phyloP scores from a whole-genome alignment of 2,888 invertebrate species.

The Trichogramma evanescens region DNA sequence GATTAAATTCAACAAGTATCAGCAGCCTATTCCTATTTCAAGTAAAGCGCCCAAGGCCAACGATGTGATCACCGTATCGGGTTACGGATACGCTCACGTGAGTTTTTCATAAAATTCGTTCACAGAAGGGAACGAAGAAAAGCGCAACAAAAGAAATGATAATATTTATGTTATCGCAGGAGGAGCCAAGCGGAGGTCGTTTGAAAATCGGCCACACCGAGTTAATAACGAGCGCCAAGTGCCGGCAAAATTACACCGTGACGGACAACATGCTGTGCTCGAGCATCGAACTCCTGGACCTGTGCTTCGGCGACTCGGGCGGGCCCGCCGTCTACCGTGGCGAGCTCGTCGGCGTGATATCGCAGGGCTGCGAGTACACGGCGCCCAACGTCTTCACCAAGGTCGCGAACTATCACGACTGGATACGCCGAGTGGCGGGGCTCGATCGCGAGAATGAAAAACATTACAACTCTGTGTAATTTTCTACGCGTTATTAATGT shows the following conservation, averaged over 20 bases:
- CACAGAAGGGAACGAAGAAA: no score
- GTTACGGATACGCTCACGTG: conserved; percentile 9
- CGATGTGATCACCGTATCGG: conserved; percentile 4
- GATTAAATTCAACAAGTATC: conserved; percentile 4
- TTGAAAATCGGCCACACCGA: neutral
- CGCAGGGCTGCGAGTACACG: conserved; percentile 9
- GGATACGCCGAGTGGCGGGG: neutral
- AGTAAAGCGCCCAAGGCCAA: neutral
- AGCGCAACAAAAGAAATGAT: no score
- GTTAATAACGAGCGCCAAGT: neutral
- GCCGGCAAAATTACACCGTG: neutral
- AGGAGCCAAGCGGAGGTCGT: neutral
- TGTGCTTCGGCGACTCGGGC: conserved; percentile 11
- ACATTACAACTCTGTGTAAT: no score
- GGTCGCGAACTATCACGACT: neutral
- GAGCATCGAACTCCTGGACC: neutral
- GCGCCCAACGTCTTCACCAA: conserved; percentile 1
- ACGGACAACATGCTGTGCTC: conserved; percentile 3
- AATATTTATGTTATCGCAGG: neutral
- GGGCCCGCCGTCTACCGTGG: conserved; percentile 4
- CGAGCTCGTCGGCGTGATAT: conserved; percentile 3
- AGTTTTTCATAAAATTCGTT: neutral
- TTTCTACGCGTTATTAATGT: no score
- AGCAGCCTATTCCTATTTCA: conserved; percentile 4
- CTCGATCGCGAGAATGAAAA: no score